Evolutionary conservation across 2,888 invertebrate species (phyloP), one percentile per base, ranked within the genome.

Genomic region (Nephrotoma guestfalica): DNA sequence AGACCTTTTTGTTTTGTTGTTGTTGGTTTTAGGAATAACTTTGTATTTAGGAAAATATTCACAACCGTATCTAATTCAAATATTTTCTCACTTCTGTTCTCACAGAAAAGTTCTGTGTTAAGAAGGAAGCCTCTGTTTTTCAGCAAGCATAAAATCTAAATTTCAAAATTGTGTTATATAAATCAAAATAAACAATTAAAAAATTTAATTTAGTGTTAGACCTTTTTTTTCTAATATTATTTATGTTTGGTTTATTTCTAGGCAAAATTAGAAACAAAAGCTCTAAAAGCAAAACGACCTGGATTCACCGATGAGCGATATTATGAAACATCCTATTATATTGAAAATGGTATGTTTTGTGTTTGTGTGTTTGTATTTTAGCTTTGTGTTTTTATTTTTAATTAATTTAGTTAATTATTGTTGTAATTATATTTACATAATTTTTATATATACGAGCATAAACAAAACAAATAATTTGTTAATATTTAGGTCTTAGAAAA

Each of bases 291-390:
- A 87, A 97, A 97, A 92, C 94, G 97, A 91, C 97, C 97, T 0
- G 97, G 97, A 88, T 97, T 97, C 92, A 97, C 97, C 51, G 97
- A 97, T 92, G 97, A 97, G 91, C 94, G 97, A 89, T 97, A 97
- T 93, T 96, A 97, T 92, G 97, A 97, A 93, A 97, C 98, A 30
- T 97, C 97, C 87, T 98, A 98, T 92, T 98, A 97, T 92, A 96
- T 97, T 90, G 98, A 98, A 93, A 97, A 98, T 93, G 97, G 98
- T 97, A 92, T 94, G 94, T 92, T 88, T 87, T 88, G 83, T 84
- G 87, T 6, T 86, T 88, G 87, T 88, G 83, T 84, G 87, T 6
- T 86, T 30, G 2, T 51, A 15, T 51, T 51, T 84, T 40, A 11
- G 18, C 30, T 41, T 84, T 86, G 41, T 85, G 3, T 51, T 83